A percentile compares a stretch with the other conserved stretches of the same genome.
Evolutionary conservation across 2,113 vertebrate genomes (phyloP).

Genomic region (Esox niger): DNA sequence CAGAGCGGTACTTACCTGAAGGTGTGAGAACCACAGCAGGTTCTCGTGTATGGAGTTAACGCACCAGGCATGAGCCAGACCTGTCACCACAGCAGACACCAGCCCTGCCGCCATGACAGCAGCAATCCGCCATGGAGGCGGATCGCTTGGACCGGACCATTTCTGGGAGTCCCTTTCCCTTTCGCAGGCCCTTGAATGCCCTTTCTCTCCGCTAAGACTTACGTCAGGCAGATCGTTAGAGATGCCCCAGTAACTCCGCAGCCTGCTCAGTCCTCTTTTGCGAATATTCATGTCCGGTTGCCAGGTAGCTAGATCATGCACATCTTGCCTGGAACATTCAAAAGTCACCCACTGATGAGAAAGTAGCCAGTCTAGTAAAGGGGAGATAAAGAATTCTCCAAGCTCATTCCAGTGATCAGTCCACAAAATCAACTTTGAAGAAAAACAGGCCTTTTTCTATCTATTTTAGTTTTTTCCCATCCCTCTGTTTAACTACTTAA

Average conservation of each 20-base stretch:
- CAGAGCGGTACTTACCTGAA: slow-evolving; percentile 55
- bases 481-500: background rate
- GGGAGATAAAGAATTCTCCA: background rate
- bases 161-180: slow-evolving; percentile 3
- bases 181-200: slow-evolving; percentile 11
- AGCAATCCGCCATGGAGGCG: slow-evolving; percentile 35
- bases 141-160: slow-evolving; percentile 26
- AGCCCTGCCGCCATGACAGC: slow-evolving; percentile 65
- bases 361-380: background rate
- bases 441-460: slow-evolving; percentile 19
- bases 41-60: slow-evolving; percentile 69
- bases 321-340: background rate
- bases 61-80: slow-evolving; percentile 60
- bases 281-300: slow-evolving; percentile 53
- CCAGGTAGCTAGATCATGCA: background rate
- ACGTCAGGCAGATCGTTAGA: slow-evolving; percentile 1
- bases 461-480: slow-evolving; percentile 19
- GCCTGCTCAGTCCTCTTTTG: slow-evolving; percentile 49
- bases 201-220: background rate
- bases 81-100: slow-evolving; percentile 45
- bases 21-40: slow-evolving; percentile 72
- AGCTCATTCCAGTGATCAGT: background rate
- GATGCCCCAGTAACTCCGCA: slow-evolving; percentile 1
- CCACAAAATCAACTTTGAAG: background rate
- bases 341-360: background rate